These are phyloP conservation scores for Pantherophis vulpinus DNA, from an alignment of 2,797 vertebrate genomes.

Conservation along the genomic window DNA sequence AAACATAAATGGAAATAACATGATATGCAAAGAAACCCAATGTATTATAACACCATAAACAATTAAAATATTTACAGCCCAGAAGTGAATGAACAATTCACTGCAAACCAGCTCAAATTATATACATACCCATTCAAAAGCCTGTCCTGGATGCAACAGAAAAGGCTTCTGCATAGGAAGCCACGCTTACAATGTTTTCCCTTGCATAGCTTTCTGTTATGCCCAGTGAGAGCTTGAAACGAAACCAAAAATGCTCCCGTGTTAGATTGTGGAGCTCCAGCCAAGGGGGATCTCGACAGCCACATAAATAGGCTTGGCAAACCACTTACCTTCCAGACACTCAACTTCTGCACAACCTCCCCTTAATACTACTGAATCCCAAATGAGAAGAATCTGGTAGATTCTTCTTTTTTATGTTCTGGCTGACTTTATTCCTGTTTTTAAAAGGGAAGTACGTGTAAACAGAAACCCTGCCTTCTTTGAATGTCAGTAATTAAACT, in stretches of 20 bases:
- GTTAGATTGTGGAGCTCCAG: neutral
- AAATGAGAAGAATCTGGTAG: neutral
- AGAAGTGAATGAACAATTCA: neutral
- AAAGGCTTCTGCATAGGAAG: neutral
- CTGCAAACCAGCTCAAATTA: neutral
- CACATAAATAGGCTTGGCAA: neutral
- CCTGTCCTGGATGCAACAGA: neutral
- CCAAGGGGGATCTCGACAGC: neutral
- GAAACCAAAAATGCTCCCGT: neutral
- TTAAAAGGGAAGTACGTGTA: neutral
- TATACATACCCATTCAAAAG: neutral
- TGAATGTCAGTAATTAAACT: neutral
- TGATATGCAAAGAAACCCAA: neutral
- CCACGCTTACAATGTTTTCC: neutral
- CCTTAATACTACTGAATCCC: neutral
- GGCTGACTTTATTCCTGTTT: neutral
- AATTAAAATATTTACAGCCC: neutral
- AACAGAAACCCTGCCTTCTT: neutral
- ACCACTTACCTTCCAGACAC: neutral
- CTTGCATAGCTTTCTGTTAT: neutral
- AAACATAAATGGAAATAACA: neutral
- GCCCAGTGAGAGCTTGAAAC: neutral
- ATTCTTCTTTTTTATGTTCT: neutral
- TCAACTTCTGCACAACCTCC: neutral
- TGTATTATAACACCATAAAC: neutral